These are phyloP conservation scores for Conus canariensis DNA, from an alignment of 2,888 invertebrate genomes.

Conservation along the genomic window DNA sequence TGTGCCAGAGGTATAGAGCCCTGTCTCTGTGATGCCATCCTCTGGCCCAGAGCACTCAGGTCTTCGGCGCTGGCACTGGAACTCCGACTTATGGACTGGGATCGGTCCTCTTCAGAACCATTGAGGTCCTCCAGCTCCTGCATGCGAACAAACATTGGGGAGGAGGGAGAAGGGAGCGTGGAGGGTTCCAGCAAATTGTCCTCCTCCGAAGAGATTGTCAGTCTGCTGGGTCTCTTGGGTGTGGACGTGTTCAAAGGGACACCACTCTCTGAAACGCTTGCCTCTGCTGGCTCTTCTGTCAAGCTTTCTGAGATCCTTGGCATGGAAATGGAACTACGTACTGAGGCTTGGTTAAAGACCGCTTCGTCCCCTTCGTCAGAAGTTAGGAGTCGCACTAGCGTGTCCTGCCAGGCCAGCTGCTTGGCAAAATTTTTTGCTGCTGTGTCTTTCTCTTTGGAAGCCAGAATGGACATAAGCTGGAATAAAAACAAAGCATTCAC, in stretches of 20 bases:
- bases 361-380: background rate
- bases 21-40: slow-evolving; percentile 10
- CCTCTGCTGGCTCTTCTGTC: background rate
- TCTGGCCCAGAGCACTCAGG: slow-evolving; percentile 49
- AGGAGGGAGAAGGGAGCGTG: slow-evolving; percentile 53
- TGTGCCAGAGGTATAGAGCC: slow-evolving; percentile 11
- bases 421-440: slow-evolving; percentile 75
- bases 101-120: slow-evolving; percentile 60
- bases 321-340: background rate
- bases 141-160: slow-evolving; percentile 65
- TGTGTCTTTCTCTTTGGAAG: slow-evolving; percentile 65
- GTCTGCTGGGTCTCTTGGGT: slow-evolving; percentile 30
- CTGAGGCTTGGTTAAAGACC: background rate
- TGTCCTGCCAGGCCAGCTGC: slow-evolving; percentile 83
- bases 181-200: slow-evolving; percentile 34
- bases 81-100: slow-evolving; percentile 65
- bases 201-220: slow-evolving; percentile 28
- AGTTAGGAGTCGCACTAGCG: slow-evolving; percentile 70
- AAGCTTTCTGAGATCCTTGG: slow-evolving; percentile 13
- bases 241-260: slow-evolving; percentile 32
- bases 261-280: background rate
- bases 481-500: background rate
- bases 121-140: slow-evolving; percentile 59
- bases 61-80: slow-evolving; percentile 74
- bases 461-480: slow-evolving; percentile 71